A percentile compares a stretch with the other conserved stretches of the same genome.
Evolutionary conservation across 2,797 vertebrate species (phyloP).

Genomic region (Helicolenus hilgendorfi): DNA sequence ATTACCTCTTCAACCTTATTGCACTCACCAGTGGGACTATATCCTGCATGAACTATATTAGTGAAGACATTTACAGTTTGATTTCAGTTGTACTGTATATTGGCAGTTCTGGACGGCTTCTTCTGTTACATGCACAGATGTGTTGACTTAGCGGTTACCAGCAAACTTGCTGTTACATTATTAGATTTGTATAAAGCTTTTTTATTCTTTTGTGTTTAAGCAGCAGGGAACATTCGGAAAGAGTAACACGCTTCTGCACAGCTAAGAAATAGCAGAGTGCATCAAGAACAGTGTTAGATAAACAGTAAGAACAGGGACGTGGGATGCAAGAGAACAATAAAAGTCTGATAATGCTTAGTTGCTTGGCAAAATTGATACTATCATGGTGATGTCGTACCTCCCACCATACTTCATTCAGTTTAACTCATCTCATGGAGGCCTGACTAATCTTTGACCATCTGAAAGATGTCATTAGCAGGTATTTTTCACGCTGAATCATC

Average conservation of each 20-base stretch:
- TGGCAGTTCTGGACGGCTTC: not conserved
- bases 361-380: not conserved
- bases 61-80: not conserved
- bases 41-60: not conserved
- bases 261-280: not conserved
- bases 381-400: not conserved
- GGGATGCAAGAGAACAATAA: not conserved
- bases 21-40: not conserved
- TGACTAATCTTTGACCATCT: conserved; percentile 9
- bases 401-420: not conserved
- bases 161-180: not conserved
- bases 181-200: not conserved
- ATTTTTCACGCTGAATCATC: conserved; percentile 19
- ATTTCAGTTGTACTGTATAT: not conserved
- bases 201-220: not conserved
- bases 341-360: not conserved
- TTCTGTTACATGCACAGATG: not conserved
- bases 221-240: not conserved
- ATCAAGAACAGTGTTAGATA: not conserved
- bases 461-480: conserved; percentile 28
- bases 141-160: not conserved
- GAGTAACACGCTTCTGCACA: not conserved
- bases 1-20: not conserved
- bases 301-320: not conserved
- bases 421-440: not conserved